phyloP scores from a whole-genome alignment of 2,797 vertebrate species.

The Falco rusticolus region DNA sequence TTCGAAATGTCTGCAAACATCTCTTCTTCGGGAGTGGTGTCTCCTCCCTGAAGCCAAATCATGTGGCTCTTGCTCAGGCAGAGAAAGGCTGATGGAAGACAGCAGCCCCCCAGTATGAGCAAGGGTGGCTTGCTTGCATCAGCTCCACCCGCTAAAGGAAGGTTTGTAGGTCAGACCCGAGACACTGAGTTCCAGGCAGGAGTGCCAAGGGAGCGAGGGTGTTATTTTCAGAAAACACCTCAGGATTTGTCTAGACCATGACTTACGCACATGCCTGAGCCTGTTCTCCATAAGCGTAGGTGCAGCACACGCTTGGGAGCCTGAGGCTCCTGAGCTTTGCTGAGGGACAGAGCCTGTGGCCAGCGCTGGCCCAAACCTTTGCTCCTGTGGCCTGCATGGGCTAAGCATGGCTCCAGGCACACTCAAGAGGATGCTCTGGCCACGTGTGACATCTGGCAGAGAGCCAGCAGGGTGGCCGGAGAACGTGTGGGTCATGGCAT shows the following conservation, averaged over 20 bases:
- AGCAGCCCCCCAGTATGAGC: not conserved
- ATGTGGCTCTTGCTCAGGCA: not conserved
- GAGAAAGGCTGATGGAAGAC: not conserved
- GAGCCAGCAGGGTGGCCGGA: not conserved
- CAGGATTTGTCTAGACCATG: slow-evolving; percentile 41
- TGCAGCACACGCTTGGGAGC: not conserved
- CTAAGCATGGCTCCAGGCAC: fast-evolving
- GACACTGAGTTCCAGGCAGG: not conserved
- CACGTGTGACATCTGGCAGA: not conserved
- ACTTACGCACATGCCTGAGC: not conserved
- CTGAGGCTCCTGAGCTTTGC: not conserved
- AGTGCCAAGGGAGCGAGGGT: not conserved
- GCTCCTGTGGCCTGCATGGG: not conserved
- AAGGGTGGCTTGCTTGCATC: not conserved
- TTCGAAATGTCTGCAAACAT: not conserved
- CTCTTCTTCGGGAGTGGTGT: not conserved
- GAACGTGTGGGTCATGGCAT: fast-evolving
- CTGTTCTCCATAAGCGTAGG: not conserved
- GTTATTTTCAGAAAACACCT: slow-evolving; percentile 24
- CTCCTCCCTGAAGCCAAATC: not conserved
- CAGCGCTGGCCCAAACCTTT: not conserved
- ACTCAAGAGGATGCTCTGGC: not conserved
- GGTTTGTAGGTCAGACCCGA: not conserved
- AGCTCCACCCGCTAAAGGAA: not conserved
- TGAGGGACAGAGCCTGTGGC: not conserved